Conservation (phyloP, 2,888 invertebrate genomes). For the Lasioglossum oenotherae region DNA sequence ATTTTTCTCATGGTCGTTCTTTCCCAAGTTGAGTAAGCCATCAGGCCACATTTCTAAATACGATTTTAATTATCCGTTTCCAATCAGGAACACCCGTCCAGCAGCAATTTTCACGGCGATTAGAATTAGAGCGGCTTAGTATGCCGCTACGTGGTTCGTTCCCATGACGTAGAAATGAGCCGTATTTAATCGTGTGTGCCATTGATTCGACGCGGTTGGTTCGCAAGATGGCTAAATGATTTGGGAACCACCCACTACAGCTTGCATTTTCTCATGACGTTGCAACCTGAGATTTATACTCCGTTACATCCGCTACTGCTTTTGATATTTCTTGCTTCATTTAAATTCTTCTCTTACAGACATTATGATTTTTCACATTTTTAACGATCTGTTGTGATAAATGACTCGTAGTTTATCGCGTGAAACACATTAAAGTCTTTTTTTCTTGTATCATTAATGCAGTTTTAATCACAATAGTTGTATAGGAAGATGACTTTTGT, state of each 20-base stretch:
- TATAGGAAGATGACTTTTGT: too few species aligned
- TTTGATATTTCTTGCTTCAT: neutral
- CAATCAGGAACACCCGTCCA: constrained; percentile 70
- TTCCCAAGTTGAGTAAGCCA: constrained; percentile 21
- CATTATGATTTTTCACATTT: neutral
- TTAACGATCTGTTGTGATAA: neutral
- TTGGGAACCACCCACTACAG: constrained; percentile 76
- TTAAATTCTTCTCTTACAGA: neutral
- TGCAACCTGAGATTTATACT: neutral
- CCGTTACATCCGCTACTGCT: neutral
- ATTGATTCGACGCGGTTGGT: constrained; percentile 76
- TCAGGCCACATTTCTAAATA: constrained; percentile 43
- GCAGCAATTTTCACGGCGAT: constrained; percentile 83
- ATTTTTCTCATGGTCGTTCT: constrained; percentile 43
- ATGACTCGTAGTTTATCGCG: neutral
- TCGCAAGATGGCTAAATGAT: constrained; percentile 79
- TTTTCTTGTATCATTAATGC: neutral
- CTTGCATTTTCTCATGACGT: constrained; percentile 71
- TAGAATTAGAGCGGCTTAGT: constrained; percentile 79
- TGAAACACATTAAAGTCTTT: neutral
- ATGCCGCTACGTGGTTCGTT: constrained; percentile 67
- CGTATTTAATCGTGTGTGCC: constrained; percentile 81
- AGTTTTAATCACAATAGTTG: neutral
- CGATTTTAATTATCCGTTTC: constrained; percentile 77
- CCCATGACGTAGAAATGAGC: constrained; percentile 82